Percentiles rank a stretch among this genome's conserved stretches.
phyloP scores from a whole-genome alignment of 2,113 vertebrate species.

The Pluvialis apricaria region DNA sequence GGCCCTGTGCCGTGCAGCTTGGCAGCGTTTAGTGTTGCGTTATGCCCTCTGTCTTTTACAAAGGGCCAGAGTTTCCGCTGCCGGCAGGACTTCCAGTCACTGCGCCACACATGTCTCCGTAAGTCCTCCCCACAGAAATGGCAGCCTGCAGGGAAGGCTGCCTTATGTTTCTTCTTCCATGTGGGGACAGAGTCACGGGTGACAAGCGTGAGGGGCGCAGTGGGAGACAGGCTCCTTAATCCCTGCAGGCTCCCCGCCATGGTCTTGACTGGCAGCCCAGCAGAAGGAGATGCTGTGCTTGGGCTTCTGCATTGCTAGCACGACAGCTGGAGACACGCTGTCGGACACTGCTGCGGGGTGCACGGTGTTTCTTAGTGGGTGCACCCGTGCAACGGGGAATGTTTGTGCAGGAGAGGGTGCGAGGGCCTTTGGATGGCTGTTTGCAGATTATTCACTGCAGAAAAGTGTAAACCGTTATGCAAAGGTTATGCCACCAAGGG shows the following conservation, averaged over 20 bases:
- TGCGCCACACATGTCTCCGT: fast-evolving
- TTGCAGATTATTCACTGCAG: neutral
- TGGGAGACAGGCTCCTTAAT: neutral
- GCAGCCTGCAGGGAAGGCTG: neutral
- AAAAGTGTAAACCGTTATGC: neutral
- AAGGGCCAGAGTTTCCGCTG: fast-evolving
- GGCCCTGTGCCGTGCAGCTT: fast-evolving
- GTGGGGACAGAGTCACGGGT: too few species aligned
- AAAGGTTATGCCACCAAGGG: slow-evolving; percentile 22
- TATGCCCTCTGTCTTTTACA: neutral
- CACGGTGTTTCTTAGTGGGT: neutral
- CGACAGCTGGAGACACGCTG: fast-evolving
- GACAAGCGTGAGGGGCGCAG: fast-evolving
- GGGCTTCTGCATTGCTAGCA: neutral
- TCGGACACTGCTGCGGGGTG: fast-evolving
- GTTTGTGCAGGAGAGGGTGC: neutral
- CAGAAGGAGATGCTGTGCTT: neutral
- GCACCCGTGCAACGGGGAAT: neutral
- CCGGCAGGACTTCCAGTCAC: neutral
- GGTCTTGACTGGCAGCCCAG: neutral
- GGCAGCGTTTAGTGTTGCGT: fast-evolving
- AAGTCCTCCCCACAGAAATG: neutral
- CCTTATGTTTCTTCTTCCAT: fast-evolving
- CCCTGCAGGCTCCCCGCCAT: neutral
- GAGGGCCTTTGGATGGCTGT: neutral